Evolutionary conservation across 1,140 invertebrate species (phyloP).

Genomic region (Nebria ingens): DNA sequence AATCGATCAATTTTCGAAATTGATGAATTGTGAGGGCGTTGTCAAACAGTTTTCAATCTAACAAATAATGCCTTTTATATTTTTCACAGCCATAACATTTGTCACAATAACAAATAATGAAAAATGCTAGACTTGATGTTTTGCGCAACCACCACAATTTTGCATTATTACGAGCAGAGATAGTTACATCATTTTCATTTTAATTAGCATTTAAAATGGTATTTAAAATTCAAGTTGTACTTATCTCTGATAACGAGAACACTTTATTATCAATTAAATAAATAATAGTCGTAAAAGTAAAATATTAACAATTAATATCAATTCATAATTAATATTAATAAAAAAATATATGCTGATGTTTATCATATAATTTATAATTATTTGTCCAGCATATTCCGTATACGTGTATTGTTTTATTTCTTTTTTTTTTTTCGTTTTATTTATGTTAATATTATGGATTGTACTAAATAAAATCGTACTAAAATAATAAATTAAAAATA

Average conservation of each 20-base stretch:
- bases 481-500: not conserved
- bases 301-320: not conserved
- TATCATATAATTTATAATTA: not conserved
- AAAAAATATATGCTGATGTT: not conserved
- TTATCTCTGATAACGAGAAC: no score
- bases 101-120: not conserved
- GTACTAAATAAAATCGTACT: not conserved
- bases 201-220: no score
- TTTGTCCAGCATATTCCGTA: no score
- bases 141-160: not conserved
- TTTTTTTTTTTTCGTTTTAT: not conserved
- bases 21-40: not conserved
- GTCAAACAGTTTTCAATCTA: not conserved
- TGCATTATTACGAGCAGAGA: no score
- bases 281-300: no score
- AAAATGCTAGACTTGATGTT: not conserved
- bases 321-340: not conserved
- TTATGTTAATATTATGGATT: not conserved
- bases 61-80: not conserved
- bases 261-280: no score
- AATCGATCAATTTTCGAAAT: not conserved
- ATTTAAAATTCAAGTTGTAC: no score
- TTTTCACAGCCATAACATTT: not conserved
- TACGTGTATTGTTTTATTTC: not conserved
- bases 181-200: no score